Conservation (phyloP, 2,113 vertebrate species). For the Thryonomys swinderianus region DNA sequence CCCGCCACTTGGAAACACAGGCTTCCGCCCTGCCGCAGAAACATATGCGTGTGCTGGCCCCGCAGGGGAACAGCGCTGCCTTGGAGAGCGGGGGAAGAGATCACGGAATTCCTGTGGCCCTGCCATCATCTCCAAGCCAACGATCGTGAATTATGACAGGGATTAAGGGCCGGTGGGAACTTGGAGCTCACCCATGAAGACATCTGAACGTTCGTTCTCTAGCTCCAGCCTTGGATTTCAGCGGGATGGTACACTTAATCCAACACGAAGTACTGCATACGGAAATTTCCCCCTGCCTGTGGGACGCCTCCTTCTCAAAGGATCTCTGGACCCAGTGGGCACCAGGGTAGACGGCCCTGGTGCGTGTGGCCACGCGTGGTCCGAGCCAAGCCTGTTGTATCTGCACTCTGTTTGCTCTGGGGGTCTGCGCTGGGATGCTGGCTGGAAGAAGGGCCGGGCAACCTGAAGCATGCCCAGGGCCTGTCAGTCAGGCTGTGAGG, state of each 20-base stretch:
- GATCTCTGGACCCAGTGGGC: constrained; percentile 5
- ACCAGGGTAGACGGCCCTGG: background rate
- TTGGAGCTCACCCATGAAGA: constrained; percentile 71
- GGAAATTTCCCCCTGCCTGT: background rate
- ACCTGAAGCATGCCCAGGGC: fast-evolving
- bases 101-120: background rate
- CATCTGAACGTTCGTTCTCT: constrained; percentile 73
- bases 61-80: fast-evolving
- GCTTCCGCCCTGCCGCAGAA: background rate
- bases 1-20: background rate
- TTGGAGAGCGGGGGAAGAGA: background rate
- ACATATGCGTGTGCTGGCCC: background rate
- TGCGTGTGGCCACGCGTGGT: background rate
- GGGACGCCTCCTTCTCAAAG: background rate
- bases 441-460: no score
- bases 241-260: constrained; percentile 80
- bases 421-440: background rate
- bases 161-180: constrained; percentile 68
- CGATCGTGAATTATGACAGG: constrained; percentile 52
- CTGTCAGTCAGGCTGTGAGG: background rate
- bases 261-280: constrained; percentile 67
- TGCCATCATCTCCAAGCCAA: background rate
- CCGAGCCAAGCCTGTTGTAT: background rate
- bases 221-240: constrained; percentile 70
- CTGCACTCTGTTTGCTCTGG: background rate